Base-by-base conservation (phyloP, 92 coral and sea anemone species). In the Parazoanthus atlanticus region DNA sequence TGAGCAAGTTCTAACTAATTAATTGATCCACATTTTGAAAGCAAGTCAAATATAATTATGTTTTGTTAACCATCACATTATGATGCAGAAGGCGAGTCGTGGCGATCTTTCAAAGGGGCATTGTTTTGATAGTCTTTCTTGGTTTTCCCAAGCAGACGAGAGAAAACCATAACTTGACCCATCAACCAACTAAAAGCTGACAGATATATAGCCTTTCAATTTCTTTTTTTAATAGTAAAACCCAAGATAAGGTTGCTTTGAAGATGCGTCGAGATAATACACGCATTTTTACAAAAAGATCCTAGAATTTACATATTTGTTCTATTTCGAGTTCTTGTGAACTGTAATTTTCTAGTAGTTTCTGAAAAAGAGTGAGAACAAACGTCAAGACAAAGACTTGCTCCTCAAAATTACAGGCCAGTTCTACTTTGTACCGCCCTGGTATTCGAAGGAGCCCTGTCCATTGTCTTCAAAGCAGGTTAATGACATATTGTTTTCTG, bases 381-480 rank as follows among this genome's bases (percentile, higher is more conserved):
- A 31, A 29, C 32, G 40, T n/a, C 32, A 6, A 67, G 16, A 43
- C 64, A 84, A 84, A n/a, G 65, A 43, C 12, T 29, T 28, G 17
- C 78, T 84, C 30, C n/a, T 19, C 87, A 41, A 84, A 70, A 84
- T 69, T 71, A 47, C 66, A 84, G 66, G 65, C 40, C 38, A 52
- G 25, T 84, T 30, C 70, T 1, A 43, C 69, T 43, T 26, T 84
- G 86, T 26, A n/a, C 86, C 64, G 77, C 76, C 77, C 76, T 33
- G 38, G 61, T 38, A 69, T 82, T 82, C 29, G 31, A 81, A 33
- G 26, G 76, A 66, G 28, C 75, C 7, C 8, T 61, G 36, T 33
- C 58, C 31, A 49, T 52, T 79, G 70, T 72, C 38, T 17, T 72
- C 76, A 29, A 80, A 31, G 41, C 47, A 25, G 71, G 40, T 80